Conservation (phyloP, 1,140 invertebrate species). For the Drusus annulatus region DNA sequence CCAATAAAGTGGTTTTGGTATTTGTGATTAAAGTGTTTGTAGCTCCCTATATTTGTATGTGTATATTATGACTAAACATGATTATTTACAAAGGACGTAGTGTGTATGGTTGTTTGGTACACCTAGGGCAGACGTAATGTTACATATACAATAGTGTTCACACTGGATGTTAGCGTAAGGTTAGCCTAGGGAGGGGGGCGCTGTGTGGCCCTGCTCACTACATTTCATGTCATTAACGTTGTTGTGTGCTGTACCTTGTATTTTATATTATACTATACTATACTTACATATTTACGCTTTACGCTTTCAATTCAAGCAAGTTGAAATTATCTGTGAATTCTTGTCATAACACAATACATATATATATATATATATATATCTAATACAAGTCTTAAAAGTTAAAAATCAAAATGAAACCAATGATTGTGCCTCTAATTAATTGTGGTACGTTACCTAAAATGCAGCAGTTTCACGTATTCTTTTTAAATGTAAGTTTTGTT, state of each 20-base stretch:
- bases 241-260: conserved; percentile 60
- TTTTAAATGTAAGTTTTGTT: conserved; percentile 58
- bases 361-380: conserved; percentile 51
- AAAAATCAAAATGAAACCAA: conserved; percentile 56
- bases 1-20: conserved; percentile 58
- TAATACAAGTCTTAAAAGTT: conserved; percentile 52
- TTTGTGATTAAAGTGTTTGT: conserved; percentile 59
- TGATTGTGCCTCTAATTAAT: conserved; percentile 59
- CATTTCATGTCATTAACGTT: conserved; percentile 52
- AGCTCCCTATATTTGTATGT: conserved; percentile 57
- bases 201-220: background rate
- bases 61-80: conserved; percentile 55
- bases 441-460: conserved; percentile 60
- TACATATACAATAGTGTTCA: conserved; percentile 53
- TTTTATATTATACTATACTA: conserved; percentile 60
- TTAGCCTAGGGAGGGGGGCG: conserved; percentile 1
- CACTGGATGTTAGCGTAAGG: conserved; percentile 51
- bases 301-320: conserved; percentile 58
- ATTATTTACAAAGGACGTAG: conserved; percentile 57
- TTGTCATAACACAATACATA: conserved; percentile 57
- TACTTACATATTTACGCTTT: conserved; percentile 59
- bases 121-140: conserved; percentile 41
- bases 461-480: conserved; percentile 56
- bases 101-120: conserved; percentile 50
- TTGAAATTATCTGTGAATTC: conserved; percentile 59